Evolutionary conservation across 2,113 vertebrate genomes (phyloP).

Genomic region (Eidolon helvum): DNA sequence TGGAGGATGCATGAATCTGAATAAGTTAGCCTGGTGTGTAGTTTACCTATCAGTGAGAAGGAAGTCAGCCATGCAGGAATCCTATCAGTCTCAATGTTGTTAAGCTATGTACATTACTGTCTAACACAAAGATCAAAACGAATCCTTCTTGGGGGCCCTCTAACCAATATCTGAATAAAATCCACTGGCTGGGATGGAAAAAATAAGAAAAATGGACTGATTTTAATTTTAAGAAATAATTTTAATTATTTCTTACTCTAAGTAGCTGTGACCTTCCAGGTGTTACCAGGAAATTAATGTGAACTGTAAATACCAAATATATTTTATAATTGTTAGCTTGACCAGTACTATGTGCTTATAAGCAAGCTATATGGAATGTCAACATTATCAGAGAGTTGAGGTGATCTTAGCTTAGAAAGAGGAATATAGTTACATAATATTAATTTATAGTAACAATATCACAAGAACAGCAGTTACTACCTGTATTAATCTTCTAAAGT

Average conservation of each 20-base stretch:
- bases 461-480: background rate
- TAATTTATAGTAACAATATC: background rate
- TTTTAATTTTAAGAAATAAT: too few species aligned
- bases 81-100: background rate
- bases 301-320: background rate
- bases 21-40: background rate
- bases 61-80: background rate
- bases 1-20: background rate
- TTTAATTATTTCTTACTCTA: background rate
- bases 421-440: background rate
- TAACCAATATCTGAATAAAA: background rate
- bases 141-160: background rate
- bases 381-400: background rate
- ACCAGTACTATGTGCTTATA: background rate
- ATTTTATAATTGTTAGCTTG: background rate
- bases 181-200: background rate
- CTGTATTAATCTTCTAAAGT: background rate
- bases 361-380: background rate
- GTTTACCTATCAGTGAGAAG: background rate
- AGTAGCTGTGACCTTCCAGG: background rate
- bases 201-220: background rate
- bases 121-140: conserved; percentile 16
- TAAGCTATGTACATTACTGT: background rate
- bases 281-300: background rate
- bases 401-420: background rate